phyloP scores from a whole-genome alignment of 2,888 invertebrate species.

The Eueremaeus valkanovi region DNA sequence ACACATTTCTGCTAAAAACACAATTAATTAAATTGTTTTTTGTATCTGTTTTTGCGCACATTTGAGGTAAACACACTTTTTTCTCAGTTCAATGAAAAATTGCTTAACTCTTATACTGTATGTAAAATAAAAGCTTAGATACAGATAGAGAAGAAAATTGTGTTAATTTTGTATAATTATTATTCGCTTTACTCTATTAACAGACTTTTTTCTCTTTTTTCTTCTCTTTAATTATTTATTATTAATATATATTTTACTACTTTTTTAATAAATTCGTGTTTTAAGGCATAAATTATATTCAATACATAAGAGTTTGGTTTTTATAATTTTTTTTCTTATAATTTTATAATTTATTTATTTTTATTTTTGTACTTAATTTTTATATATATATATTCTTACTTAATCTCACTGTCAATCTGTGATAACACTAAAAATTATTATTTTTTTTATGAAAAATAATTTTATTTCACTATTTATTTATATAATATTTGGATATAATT shows the following conservation, averaged over 20 bases:
- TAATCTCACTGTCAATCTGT: background rate
- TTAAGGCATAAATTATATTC: background rate
- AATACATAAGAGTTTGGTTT: background rate
- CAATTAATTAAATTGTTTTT: background rate
- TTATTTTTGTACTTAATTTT: too few relatives aligned
- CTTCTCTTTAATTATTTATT: background rate
- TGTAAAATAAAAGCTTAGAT: conserved; percentile 4
- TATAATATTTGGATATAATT: background rate
- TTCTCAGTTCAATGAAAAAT: background rate
- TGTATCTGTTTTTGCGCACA: background rate
- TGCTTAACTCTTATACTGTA: background rate
- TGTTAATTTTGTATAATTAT: conserved; percentile 20
- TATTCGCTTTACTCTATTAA: conserved; percentile 9
- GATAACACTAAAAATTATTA: background rate
- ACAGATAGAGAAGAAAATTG: background rate
- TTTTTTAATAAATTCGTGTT: background rate
- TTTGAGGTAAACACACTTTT: conserved; percentile 9
- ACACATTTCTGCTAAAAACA: background rate
- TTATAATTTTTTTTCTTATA: background rate
- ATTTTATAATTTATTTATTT: too few relatives aligned
- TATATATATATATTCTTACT: background rate
- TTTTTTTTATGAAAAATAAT: too few relatives aligned
- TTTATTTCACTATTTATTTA: too few relatives aligned
- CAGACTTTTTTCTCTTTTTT: background rate
- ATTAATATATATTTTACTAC: background rate